Evolutionary conservation across 2,113 vertebrate genomes (phyloP), one percentile per base, ranked within the genome.

Genomic region (Symphodus melops): DNA sequence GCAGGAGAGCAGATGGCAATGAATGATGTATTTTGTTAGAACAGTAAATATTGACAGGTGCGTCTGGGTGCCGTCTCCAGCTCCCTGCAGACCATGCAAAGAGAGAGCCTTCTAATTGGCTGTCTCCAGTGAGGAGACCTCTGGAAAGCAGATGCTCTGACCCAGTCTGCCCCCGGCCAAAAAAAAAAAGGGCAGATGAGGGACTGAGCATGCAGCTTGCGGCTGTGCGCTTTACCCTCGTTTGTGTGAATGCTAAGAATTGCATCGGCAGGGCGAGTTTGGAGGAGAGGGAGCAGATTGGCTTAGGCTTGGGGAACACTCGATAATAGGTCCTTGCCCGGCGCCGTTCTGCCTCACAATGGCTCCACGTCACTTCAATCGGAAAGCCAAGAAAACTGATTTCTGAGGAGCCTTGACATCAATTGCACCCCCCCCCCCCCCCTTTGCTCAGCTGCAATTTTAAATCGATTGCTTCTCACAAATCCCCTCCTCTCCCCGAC

Each of bases 21-120:
- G 88, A 92, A 91, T 92, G 83, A 92, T 91, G 85, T 75, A 92
- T 92, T 92, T 91, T 85, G 82, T 87, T 88, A 82, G 78, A 87
- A 89, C 84, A 80, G 89, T 92, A 93, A 92, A 93, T 94, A 93
- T 94, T 93, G 91, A 93, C 91, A 91, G 91, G 90, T 89, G 91
- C 56, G 55, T 55, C 62, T 6, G 60, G 79, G 76, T 49, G 72
- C 77, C 78, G 82, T 59, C 72, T 77, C 67, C 13, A 63, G 72
- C 74, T 91, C 88, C 73, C 75, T 19, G 21, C 42, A 55, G 89
- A 85, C n/a, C 0, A 58, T 51, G 62, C 44, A 72, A 62, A 80
- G 72, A 58, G 75, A 73, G 84, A 79, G 72, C 68, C 58, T 84
- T 84, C 81, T 91, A 92, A 93, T 91, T 91, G 88, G 81, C 84